Conservation (phyloP, 2,888 invertebrate species). For the Gandaritis pyraliata region DNA sequence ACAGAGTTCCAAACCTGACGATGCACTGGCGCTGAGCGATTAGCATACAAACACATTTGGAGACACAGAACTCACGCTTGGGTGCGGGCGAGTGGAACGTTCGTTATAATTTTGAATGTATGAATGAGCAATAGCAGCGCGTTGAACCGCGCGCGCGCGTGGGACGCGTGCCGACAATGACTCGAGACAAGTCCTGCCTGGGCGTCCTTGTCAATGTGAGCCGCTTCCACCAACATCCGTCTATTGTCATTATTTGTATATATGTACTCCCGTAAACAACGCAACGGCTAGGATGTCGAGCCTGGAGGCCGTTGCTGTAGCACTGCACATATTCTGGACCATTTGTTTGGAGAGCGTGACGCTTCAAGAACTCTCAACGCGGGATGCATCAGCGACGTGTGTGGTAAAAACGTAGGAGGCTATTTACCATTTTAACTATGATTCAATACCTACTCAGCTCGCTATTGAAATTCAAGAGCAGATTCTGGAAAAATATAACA, state of each 20-base stretch:
- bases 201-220: slow-evolving; percentile 85
- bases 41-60: slow-evolving; percentile 82
- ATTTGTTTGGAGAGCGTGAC: slow-evolving; percentile 34
- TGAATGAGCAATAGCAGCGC: slow-evolving; percentile 81
- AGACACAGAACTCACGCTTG: slow-evolving; percentile 71
- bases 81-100: slow-evolving; percentile 78
- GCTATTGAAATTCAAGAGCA: slow-evolving; percentile 37
- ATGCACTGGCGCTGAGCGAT: slow-evolving; percentile 79
- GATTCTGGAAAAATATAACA: slow-evolving; percentile 37
- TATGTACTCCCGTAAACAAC: slow-evolving; percentile 75
- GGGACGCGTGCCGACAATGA: slow-evolving; percentile 80
- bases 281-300: slow-evolving; percentile 70
- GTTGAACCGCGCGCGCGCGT: slow-evolving; percentile 69
- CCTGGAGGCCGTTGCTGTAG: slow-evolving; percentile 44
- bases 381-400: slow-evolving; percentile 54
- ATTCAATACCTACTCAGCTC: slow-evolving; percentile 35
- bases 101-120: slow-evolving; percentile 84
- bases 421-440: slow-evolving; percentile 50
- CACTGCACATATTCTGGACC: slow-evolving; percentile 47
- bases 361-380: slow-evolving; percentile 28
- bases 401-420: slow-evolving; percentile 65
- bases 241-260: slow-evolving; percentile 81
- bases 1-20: slow-evolving; percentile 76
- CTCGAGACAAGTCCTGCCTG: slow-evolving; percentile 75
- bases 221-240: slow-evolving; percentile 84